phyloP scores from a whole-genome alignment of 2,888 invertebrate species.

The Lochmaea crataegi region DNA sequence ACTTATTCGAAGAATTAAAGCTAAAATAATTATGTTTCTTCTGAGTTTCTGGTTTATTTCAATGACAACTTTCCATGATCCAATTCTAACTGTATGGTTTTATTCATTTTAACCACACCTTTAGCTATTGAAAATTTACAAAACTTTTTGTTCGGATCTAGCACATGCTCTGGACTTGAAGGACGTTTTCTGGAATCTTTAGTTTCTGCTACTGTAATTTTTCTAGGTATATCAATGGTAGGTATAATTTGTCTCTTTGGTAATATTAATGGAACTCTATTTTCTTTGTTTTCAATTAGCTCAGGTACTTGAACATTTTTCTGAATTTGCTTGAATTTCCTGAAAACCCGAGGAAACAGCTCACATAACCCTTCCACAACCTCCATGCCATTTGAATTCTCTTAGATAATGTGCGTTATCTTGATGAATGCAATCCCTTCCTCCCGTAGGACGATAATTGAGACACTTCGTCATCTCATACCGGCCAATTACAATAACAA shows the following conservation, averaged over 20 bases:
- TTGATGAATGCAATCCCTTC: too few species aligned
- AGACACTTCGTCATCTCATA: too few species aligned
- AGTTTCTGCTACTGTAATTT: conserved; percentile 19
- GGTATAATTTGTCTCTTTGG: conserved; percentile 32
- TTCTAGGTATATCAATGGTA: conserved; percentile 18
- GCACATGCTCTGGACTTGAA: conserved; percentile 38
- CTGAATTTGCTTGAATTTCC: conserved; percentile 44
- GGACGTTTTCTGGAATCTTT: conserved; percentile 36
- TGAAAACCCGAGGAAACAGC: too few species aligned
- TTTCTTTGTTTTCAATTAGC: conserved; percentile 42
- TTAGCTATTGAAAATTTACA: conserved; percentile 63
- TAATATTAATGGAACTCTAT: conserved; percentile 29
- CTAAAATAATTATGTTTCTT: conserved; percentile 59
- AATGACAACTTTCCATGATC: conserved; percentile 58
- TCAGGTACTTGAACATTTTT: conserved; percentile 29
- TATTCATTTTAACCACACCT: conserved; percentile 61
- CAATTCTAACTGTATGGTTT: conserved; percentile 62
- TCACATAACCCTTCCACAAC: too few species aligned
- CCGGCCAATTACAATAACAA: too few species aligned
- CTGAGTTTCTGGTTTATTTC: conserved; percentile 26
- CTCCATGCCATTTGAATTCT: too few species aligned
- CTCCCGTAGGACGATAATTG: too few species aligned
- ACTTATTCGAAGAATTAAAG: conserved; percentile 56
- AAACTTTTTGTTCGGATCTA: conserved; percentile 60
- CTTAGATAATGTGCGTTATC: too few species aligned